Evolutionary conservation across 1,140 invertebrate species (phyloP), one percentile per base, ranked within the genome.

Genomic region (Euschistus heros): DNA sequence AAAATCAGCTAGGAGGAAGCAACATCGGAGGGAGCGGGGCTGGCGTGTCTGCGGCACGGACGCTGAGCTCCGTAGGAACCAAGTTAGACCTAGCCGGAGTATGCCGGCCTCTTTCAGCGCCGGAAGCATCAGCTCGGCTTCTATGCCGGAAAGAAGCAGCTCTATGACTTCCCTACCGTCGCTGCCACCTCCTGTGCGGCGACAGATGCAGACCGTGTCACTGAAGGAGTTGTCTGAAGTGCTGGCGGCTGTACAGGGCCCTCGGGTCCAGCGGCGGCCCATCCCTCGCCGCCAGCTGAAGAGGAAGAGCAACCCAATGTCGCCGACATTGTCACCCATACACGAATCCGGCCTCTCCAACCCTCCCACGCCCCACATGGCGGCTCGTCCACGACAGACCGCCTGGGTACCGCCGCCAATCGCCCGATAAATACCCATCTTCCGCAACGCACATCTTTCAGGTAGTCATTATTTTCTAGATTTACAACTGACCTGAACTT

Each of bases 311-410:
- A 71, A 80, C 66, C 71, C 73, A 63, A 66, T 72, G 60, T 75
- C 74, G 24, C 74, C 75, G 0, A 79, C 79, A 37, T 73, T 87
- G 50, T 86, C 84, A 33, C 86, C 86, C 13, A 87, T 87, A 33
- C 80, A 82, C 46, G 85, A 87, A 70, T 85, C 84, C 17, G 85
- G 86, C n/a, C 75, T 86, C 2, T 86, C 85, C 4, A 87, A 87
- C 75, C 84, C 85, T 0, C 69, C 71, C 0, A 73, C 72, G 18
- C 72, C 70, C 13, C 71, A 70, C 22, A 44, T 72, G 64, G 66
- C 68, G 10, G 67, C 69, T 17, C 65, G 67, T 5, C 62, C 66
- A 2, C 55, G 61, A n/a, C 60, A 66, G 42, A 46, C 60, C 2
- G 30, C 37, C 27, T 62, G 60, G 60, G 30, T 63, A 1, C 65